phyloP scores from a whole-genome alignment of 2,113 vertebrate species.

The Eulacestoma nigropectus region DNA sequence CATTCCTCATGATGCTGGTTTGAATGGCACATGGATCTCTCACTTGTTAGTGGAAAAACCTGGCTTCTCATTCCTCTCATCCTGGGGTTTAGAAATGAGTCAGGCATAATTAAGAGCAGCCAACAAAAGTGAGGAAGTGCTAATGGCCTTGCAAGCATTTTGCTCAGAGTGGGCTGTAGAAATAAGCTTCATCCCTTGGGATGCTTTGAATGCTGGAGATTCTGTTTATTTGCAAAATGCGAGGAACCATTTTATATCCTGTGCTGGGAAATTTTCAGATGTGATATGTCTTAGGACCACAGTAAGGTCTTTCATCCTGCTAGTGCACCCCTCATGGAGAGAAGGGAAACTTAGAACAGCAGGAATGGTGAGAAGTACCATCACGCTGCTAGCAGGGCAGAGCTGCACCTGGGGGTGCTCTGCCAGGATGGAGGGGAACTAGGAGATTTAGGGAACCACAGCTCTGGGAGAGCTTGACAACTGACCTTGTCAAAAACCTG shows the following conservation, averaged over 20 bases:
- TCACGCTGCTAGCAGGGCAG: neutral
- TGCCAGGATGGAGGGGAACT: neutral
- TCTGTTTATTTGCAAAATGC: neutral
- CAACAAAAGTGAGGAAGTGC: neutral
- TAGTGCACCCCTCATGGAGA: neutral
- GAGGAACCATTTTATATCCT: neutral
- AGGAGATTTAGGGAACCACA: accelerated
- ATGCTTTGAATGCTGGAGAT: neutral
- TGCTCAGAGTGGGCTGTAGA: neutral
- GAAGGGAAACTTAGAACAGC: neutral
- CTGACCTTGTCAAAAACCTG: neutral
- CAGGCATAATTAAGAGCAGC: neutral
- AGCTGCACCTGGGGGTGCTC: neutral
- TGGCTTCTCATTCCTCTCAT: neutral
- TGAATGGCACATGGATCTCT: neutral
- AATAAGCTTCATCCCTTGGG: neutral
- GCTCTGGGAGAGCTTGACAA: neutral
- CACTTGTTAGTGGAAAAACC: neutral
- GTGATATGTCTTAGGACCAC: neutral
- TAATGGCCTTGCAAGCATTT: neutral
- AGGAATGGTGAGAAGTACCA: neutral
- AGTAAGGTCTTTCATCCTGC: neutral
- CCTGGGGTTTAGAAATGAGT: neutral
- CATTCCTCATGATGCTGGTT: neutral
- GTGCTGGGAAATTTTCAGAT: neutral